These are phyloP conservation scores for Eleginops maclovinus DNA, from an alignment of 2,113 vertebrate species.

Conservation along the genomic window DNA sequence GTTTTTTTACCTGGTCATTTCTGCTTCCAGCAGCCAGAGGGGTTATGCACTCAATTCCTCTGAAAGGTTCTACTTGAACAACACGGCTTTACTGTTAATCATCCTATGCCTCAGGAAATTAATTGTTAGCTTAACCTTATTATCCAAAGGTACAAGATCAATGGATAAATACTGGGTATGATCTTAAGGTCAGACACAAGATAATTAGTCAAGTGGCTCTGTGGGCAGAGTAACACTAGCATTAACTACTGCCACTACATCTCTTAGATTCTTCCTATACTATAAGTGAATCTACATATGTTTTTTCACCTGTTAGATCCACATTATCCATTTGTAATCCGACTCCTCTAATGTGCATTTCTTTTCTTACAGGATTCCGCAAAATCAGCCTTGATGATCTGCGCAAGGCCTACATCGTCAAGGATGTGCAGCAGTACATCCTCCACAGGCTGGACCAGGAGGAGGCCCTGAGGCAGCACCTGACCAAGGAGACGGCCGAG, in stretches of 20 bases:
- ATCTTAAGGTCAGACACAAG: constrained; percentile 44
- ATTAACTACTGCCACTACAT: not conserved
- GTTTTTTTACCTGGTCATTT: constrained; percentile 46
- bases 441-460: constrained; percentile 97
- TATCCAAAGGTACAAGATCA: constrained; percentile 51
- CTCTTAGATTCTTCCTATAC: not conserved
- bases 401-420: constrained; percentile 96
- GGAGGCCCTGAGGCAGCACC: constrained; percentile 95
- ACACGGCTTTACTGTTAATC: constrained; percentile 56
- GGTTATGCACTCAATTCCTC: constrained; percentile 47
- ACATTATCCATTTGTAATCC: not conserved
- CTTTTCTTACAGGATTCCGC: constrained; percentile 88
- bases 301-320: not conserved
- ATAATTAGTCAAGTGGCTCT: constrained; percentile 15
- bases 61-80: constrained; percentile 43
- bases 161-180: constrained; percentile 41
- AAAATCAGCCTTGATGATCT: constrained; percentile 99
- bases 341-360: constrained; percentile 17
- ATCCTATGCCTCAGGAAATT: constrained; percentile 48
- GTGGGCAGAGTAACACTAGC: not conserved
- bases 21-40: constrained; percentile 36
- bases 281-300: not conserved
- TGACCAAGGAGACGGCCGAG: constrained; percentile 98
- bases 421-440: constrained; percentile 98
- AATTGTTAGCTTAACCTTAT: constrained; percentile 49